These are phyloP conservation scores for Nansenia antarctica DNA, from an alignment of 2,113 vertebrate species.

Conservation along the genomic window DNA sequence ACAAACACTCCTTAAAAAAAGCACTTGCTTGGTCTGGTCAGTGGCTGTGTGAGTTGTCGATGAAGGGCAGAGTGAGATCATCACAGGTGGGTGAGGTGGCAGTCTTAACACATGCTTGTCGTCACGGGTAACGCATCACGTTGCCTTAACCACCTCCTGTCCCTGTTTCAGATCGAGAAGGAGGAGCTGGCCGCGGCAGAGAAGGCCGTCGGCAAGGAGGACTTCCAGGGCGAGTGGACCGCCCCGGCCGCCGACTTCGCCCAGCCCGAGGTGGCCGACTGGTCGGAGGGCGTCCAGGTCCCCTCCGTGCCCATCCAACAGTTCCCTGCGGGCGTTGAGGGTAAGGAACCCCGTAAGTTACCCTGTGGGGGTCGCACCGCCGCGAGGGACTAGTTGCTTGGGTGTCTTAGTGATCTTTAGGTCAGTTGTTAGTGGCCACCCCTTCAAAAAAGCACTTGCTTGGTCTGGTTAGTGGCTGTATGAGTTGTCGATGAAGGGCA, in stretches of 20 bases:
- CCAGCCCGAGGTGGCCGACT: conserved; percentile 93
- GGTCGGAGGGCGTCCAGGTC: conserved; percentile 95
- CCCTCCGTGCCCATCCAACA: conserved; percentile 96
- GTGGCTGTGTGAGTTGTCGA: conserved; percentile 10
- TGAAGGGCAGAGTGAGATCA: not conserved
- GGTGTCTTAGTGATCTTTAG: no score
- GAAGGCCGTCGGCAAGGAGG: conserved; percentile 96
- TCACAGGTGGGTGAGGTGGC: conserved; percentile 14
- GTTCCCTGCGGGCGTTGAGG: conserved; percentile 78
- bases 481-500: no score
- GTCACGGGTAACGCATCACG: no score
- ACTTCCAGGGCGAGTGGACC: conserved; percentile 97
- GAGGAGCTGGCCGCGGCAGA: conserved; percentile 97
- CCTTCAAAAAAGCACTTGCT: no score
- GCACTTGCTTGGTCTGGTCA: conserved; percentile 2
- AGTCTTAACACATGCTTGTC: not conserved
- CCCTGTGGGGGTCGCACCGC: no score
- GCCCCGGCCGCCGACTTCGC: conserved; percentile 89
- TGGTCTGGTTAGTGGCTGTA: no score
- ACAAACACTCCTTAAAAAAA: conserved; percentile 3
- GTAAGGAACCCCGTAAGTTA: no score
- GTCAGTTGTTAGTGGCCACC: no score
- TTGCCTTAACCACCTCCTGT: no score
- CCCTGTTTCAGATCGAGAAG: conserved; percentile 88
- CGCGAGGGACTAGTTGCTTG: no score